Evolutionary conservation across 2,888 invertebrate genomes (phyloP), one percentile per base, ranked within the genome.

Genomic region (Pheosia tremula): DNA sequence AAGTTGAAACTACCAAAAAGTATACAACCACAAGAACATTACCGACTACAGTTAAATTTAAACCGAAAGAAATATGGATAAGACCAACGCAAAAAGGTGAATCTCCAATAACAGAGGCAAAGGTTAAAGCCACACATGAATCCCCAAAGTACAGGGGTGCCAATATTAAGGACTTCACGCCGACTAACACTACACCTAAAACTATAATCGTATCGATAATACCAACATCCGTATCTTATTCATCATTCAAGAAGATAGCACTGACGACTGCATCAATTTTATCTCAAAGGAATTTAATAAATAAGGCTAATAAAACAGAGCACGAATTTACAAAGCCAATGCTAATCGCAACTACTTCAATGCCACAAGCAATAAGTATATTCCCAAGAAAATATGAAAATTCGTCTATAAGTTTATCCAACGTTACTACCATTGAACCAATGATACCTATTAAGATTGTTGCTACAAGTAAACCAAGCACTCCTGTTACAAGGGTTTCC

Each of bases 41-140:
- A 55, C 78, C 84, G 13, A 86, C 88, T n/a, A 91, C 91, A 37
- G 64, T 79, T 0, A 93, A 93, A 77, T 86, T 87, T 39, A 90
- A 91, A 68, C 89, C 90, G n/a, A 93, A 93, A 77, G 93, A 93
- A 76, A 93, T 93, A 78, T 93, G 93, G 93, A 93, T 93, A 74
- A 83, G 82, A 71, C 93, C 93, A 54, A 88, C 92, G 0, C 91
- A 91, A 83, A 93, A 93, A 91, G 93, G 93, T 91, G 93, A 93
- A 87, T 80, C 81, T 55, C 39, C 75, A 43, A 67, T 67, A 61
- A 70, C 81, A 66, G 89, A 91, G 72, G 81, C 81, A 59, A 93
- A 91, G 77, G 64, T 77, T 50, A 86, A 85, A 82, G 69, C 72
- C 57, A 81, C 72, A 68, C 80, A 87, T 56, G 85, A 87, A 45